Conservation (phyloP, 2,113 vertebrate species). For the Poicephalus gulielmi region DNA sequence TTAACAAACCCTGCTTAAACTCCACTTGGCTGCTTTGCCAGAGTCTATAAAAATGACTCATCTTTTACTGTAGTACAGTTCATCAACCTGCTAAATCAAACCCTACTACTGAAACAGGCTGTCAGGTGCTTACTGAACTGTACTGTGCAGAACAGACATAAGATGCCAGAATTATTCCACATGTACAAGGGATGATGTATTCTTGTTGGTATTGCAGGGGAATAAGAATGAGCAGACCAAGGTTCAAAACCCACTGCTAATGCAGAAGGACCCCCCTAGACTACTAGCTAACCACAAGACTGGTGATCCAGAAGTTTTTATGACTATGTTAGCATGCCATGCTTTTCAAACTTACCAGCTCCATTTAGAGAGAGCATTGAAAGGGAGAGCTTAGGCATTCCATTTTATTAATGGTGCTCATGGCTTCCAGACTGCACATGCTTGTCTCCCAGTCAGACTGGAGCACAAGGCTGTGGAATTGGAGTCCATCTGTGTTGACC, state of each 20-base stretch:
- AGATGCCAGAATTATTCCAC: background rate
- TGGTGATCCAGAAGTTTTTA: background rate
- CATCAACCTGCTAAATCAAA: conserved; percentile 21
- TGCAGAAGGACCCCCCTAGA: background rate
- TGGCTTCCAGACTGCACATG: background rate
- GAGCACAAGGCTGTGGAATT: background rate
- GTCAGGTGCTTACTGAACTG: background rate
- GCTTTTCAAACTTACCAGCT: background rate
- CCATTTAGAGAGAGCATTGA: background rate
- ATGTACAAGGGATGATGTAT: background rate
- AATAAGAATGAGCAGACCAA: background rate
- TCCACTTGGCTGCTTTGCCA: background rate
- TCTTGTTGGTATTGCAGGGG: background rate
- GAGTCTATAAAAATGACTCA: background rate
- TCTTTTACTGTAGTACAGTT: background rate
- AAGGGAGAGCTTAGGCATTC: background rate
- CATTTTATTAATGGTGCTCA: background rate
- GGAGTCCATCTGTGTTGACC: background rate
- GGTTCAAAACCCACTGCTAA: background rate
- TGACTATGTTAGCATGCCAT: background rate
- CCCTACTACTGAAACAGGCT: background rate
- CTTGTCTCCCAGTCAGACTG: background rate
- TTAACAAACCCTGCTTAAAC: background rate
- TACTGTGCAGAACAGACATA: background rate
- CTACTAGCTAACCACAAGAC: background rate